phyloP scores from a whole-genome alignment of 2,797 vertebrate species.

The Amblyraja radiata region DNA sequence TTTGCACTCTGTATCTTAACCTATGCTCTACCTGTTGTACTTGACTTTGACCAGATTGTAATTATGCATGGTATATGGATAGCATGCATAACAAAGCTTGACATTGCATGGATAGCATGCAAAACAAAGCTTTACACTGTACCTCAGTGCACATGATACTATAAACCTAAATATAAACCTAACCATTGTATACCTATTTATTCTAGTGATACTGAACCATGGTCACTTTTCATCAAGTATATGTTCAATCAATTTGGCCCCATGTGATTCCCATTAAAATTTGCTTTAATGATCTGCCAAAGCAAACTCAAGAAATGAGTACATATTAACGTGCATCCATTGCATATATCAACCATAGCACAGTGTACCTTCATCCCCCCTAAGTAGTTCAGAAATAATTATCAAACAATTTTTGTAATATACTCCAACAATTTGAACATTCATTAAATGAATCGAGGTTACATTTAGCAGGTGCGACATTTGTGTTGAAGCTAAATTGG shows the following conservation, averaged over 20 bases:
- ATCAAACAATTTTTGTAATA: slow-evolving; percentile 8
- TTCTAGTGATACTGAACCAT: neutral
- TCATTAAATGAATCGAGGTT: slow-evolving; percentile 12
- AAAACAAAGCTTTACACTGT: no score
- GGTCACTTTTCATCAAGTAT: neutral
- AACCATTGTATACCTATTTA: neutral
- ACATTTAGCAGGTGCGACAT: slow-evolving; percentile 8
- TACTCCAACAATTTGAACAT: neutral
- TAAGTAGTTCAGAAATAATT: slow-evolving; percentile 27
- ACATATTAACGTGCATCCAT: neutral
- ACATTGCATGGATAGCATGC: no score
- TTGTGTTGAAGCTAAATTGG: slow-evolving; percentile 32
- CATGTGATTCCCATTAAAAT: neutral
- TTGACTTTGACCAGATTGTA: no score
- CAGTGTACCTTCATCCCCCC: neutral
- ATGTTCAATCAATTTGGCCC: neutral
- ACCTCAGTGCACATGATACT: no score
- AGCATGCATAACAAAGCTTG: no score
- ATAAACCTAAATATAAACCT: no score
- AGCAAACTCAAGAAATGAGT: neutral
- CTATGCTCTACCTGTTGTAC: no score
- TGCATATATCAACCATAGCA: neutral
- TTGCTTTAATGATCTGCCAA: neutral
- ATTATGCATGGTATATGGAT: no score
- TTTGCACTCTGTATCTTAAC: no score